Conservation (phyloP, 2,797 vertebrate genomes). For the Enteromius unitaeniatus region DNA sequence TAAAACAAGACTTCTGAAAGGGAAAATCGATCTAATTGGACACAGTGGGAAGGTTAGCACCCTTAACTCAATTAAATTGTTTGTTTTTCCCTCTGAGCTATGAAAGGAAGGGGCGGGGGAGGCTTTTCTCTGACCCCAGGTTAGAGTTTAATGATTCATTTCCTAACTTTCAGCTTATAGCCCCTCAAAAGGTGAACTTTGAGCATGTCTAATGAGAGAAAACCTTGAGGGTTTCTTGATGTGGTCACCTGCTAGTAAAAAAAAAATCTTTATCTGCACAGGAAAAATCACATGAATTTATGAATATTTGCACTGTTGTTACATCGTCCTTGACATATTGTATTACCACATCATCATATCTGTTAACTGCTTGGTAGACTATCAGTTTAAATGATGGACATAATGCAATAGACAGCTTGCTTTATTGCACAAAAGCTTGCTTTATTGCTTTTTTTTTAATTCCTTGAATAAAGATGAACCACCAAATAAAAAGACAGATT, state of each 20-base stretch:
- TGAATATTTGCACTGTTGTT: neutral
- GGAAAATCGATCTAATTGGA: constrained; percentile 43
- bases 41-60: constrained; percentile 37
- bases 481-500: neutral
- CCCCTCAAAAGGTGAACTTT: neutral
- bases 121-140: constrained; percentile 2
- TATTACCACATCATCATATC: neutral
- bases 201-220: neutral
- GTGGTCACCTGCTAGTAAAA: neutral
- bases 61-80: constrained; percentile 19
- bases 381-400: neutral
- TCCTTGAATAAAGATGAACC: neutral
- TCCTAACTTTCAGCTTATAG: neutral
- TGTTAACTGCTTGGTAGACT: neutral
- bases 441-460: neutral
- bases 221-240: neutral
- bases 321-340: neutral
- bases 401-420: neutral
- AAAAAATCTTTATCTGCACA: neutral
- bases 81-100: constrained; percentile 28
- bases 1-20: constrained; percentile 46
- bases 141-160: constrained; percentile 31
- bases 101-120: neutral
- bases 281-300: neutral
- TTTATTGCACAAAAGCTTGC: neutral